Base-by-base conservation (phyloP, 2,113 vertebrate species). In the Pogonocichla stellata region DNA sequence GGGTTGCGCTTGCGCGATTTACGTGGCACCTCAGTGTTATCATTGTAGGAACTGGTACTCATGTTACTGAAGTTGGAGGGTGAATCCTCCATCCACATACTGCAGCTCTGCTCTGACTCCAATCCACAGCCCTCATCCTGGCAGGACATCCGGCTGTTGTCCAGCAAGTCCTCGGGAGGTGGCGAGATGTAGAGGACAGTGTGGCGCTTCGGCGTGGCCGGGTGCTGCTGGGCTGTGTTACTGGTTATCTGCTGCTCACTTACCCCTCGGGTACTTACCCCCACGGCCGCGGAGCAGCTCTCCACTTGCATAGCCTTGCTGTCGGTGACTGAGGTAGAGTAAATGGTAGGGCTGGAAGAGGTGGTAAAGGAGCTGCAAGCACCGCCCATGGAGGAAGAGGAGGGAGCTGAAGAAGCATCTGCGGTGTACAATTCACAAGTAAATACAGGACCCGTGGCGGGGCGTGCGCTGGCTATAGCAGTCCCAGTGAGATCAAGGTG, bases 1-100 rank as follows among this genome's bases (percentile, higher is more conserved):
- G 99, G 99, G 82, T 99, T 99, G 87, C 99, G 99, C 94, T 99
- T 99, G 94, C 99, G 99, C 72, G 99, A 99, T 98, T 99, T 99
- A 97, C 99, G 98, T 95, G 99, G 99, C 96, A 99, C 99, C 97
- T 99, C 99, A 86, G 99, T 99, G 98, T 99, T 99, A 98, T 99
- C 99, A 94, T 99, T 99, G 98, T 99, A 99, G 95, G 99, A 99
- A 97, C 98, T 98, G 92, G 98, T 98, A 97, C 99, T 99, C 98
- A 99, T 98, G 95, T 99, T 98, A 97, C 99, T 99, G 97, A 99
- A 99, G 98, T 99, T 99, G 93, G 99, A 99, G 95, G 98, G 98
- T 42, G 99, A 99, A 98, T 99, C 99, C 88, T 99, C 99, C 97
- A 99, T 99, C 99, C 99, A 99, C 97, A 99, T 99, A 98, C 98